Evolutionary conservation across 2,888 invertebrate species (phyloP), one percentile per base, ranked within the genome.

Genomic region (Stramonita haemastoma): DNA sequence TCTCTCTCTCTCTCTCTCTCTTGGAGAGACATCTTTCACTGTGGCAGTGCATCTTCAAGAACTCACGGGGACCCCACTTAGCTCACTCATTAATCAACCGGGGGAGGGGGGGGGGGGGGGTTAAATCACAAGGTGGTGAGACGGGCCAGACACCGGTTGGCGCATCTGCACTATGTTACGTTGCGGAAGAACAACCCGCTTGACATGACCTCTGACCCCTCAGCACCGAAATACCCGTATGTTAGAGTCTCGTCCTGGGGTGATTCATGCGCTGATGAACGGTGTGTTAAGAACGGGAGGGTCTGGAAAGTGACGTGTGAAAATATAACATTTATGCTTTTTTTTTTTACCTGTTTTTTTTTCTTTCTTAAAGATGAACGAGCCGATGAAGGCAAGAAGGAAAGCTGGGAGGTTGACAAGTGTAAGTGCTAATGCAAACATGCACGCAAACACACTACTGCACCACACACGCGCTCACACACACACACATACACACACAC

Each of bases 111-210:
- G 46, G 46, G 46, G 46, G 46, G 46, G 46, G 46, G 46, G 46
- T 32, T 26, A 81, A 66, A 81, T 88, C 81, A 36, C 57, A 60
- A 88, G 36, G 34, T 81, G 88, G 17, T 88, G 88, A 81, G 15
- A 34, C 26, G n/a, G 60, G 1, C 26, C 36, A 29, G n/a, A 32
- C 57, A 34, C 29, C 17, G 60, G 81, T 57, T 87, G 81, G 60
- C 29, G 60, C 88, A 88, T 83, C 88, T 88, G 88, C 83, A 88
- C 81, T 81, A 34, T 88, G 88, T 88, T 88, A 26, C 83, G 66
- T 88, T 4, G 88, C 88, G 81, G 34, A 32, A 83, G 56, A 83
- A 60, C 88, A 88, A n/a, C 83, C 66, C 57, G 36, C 36, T 83
- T 88, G 83, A 81, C 88, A 81, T 22, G 87, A 70, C 87, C 87